Percentiles rank a stretch among this genome's conserved stretches.
These are phyloP conservation scores for Psittacula derbiana DNA, from an alignment of 2,797 vertebrate genomes.

Conservation along the genomic window DNA sequence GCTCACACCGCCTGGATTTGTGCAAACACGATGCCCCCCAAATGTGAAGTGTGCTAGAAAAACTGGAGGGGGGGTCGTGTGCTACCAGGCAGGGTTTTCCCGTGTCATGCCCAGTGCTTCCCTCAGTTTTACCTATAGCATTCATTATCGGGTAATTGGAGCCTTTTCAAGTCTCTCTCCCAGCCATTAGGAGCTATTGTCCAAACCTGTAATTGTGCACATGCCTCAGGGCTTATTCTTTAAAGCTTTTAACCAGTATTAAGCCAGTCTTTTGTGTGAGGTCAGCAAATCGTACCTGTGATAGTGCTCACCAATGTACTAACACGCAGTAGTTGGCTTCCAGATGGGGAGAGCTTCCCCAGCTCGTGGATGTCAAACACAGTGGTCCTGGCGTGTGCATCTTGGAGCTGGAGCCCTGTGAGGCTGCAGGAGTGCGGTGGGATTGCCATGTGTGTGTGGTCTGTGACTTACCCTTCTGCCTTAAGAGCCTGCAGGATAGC, in stretches of 20 bases:
- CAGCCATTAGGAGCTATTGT: background rate
- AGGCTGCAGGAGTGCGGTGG: background rate
- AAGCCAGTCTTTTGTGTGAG: accelerated
- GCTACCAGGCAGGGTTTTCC: background rate
- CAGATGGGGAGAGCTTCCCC: background rate
- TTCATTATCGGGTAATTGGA: background rate
- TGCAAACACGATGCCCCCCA: accelerated
- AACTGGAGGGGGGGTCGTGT: background rate
- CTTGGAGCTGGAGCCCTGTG: accelerated
- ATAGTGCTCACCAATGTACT: background rate
- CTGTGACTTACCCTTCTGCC: background rate
- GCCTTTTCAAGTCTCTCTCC: background rate
- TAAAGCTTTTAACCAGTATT: background rate
- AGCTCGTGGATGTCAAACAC: accelerated
- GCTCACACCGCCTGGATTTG: accelerated
- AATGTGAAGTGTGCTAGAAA: background rate
- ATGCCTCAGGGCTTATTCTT: background rate
- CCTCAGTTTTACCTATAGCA: background rate
- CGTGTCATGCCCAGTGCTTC: accelerated
- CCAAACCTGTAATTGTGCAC: background rate
- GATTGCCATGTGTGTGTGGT: background rate
- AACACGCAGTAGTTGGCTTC: background rate
- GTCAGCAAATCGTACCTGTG: background rate
- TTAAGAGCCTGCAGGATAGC: background rate
- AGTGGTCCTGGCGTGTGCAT: accelerated